Conservation (phyloP, 2,888 invertebrate genomes). For the Mimachlamys varia region DNA sequence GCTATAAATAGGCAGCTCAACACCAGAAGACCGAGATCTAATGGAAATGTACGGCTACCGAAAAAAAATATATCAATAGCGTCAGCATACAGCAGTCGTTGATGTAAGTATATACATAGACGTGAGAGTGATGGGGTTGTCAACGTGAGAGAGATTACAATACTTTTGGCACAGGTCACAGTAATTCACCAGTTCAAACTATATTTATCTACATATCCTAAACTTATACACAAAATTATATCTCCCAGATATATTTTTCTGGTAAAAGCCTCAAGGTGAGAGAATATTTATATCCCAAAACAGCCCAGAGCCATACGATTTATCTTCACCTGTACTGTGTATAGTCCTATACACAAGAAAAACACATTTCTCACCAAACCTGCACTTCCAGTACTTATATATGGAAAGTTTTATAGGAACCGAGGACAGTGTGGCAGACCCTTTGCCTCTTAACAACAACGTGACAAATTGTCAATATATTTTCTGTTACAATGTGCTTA, state of each 20-base stretch:
- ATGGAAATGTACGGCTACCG: too few species aligned
- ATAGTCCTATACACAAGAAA: neutral
- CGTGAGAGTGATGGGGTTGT: neutral
- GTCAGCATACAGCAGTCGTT: too few species aligned
- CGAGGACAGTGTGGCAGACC: neutral
- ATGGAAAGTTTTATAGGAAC: neutral
- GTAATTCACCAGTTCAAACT: neutral
- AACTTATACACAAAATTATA: neutral
- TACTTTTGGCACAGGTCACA: neutral
- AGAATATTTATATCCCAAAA: neutral
- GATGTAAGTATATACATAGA: neutral
- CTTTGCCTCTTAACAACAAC: neutral
- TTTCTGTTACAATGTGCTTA: neutral
- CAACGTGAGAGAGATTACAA: neutral
- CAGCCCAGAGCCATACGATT: neutral
- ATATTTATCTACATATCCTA: neutral
- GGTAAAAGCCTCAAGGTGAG: neutral
- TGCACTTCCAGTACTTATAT: neutral
- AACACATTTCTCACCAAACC: neutral
- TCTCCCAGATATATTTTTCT: neutral
- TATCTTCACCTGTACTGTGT: slow-evolving; percentile 11
- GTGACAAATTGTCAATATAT: neutral
- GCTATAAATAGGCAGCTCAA: too few species aligned
- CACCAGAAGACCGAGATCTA: too few species aligned
- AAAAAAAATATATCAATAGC: too few species aligned